Percentiles rank a stretch among this genome's conserved stretches.
Conservation (phyloP, 2,797 vertebrate genomes). For the Psittacula derbiana region DNA sequence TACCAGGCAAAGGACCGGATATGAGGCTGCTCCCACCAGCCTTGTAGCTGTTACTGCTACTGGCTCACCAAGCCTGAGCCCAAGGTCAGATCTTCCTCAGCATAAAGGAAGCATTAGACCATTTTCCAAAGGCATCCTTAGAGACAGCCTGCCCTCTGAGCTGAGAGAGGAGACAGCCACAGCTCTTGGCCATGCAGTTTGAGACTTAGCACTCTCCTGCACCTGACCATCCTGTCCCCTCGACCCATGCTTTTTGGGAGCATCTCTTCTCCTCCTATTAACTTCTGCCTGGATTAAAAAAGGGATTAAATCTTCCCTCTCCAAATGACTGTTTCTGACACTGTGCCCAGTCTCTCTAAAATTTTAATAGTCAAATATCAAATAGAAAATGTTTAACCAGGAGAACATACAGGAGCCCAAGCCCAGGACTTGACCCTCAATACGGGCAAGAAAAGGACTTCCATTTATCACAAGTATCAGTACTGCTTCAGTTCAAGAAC, state of each 20-base stretch:
- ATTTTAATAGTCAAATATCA: background rate
- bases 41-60: background rate
- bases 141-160: background rate
- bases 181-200: background rate
- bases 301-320: background rate
- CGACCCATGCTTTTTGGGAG: background rate
- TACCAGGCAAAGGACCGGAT: background rate
- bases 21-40: background rate
- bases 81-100: background rate
- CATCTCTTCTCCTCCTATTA: background rate
- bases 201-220: background rate
- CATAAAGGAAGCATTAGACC: background rate
- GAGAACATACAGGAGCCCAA: background rate
- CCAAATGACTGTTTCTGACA: background rate
- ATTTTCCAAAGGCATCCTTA: background rate
- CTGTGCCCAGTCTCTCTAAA: background rate
- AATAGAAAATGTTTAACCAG: background rate
- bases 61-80: background rate
- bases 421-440: background rate
- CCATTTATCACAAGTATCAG: background rate
- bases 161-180: background rate
- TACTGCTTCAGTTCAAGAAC: background rate
- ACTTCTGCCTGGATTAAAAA: background rate
- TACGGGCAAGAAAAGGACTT: background rate
- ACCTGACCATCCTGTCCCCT: background rate